These are phyloP conservation scores for Ceratotherium simum DNA, from an alignment of 2,113 vertebrate genomes.

Conservation along the genomic window DNA sequence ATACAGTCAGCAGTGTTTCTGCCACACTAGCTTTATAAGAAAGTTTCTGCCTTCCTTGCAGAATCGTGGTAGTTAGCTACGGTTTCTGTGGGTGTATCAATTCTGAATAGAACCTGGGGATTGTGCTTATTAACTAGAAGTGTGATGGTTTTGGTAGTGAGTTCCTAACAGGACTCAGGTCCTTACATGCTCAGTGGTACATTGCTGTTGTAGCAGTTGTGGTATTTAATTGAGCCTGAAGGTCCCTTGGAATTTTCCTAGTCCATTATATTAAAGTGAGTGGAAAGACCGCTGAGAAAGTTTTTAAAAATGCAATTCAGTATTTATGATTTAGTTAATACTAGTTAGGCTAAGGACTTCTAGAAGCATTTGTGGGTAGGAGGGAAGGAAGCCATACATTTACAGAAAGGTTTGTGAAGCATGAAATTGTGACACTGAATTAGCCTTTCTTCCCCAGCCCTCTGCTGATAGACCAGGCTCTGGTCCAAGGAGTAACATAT, in stretches of 20 bases:
- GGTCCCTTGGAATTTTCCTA: conserved; percentile 54
- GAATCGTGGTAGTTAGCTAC: background rate
- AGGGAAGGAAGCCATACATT: conserved; percentile 12
- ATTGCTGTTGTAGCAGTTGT: background rate
- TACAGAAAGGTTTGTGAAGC: background rate
- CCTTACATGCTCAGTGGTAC: background rate
- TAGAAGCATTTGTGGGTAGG: background rate
- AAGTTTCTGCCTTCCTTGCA: conserved; percentile 40
- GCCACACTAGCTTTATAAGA: background rate
- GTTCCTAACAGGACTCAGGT: background rate
- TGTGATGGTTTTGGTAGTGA: conserved; percentile 21
- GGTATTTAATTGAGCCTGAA: conserved; percentile 67
- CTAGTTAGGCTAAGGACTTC: conserved; percentile 43
- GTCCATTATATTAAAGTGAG: conserved; percentile 14
- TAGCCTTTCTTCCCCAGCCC: conserved; percentile 16
- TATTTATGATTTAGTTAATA: conserved; percentile 63
- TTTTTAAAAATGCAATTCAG: conserved; percentile 6
- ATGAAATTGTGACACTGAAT: background rate
- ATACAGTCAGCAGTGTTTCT: background rate
- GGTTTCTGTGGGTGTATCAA: conserved; percentile 42
- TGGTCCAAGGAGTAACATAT: background rate
- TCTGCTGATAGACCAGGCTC: background rate
- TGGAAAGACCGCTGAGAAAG: conserved; percentile 17
- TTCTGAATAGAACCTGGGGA: conserved; percentile 41
- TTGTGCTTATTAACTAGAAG: conserved; percentile 26